These are phyloP conservation scores for Folsomia candida DNA, from an alignment of 2,888 invertebrate species.

Conservation along the genomic window DNA sequence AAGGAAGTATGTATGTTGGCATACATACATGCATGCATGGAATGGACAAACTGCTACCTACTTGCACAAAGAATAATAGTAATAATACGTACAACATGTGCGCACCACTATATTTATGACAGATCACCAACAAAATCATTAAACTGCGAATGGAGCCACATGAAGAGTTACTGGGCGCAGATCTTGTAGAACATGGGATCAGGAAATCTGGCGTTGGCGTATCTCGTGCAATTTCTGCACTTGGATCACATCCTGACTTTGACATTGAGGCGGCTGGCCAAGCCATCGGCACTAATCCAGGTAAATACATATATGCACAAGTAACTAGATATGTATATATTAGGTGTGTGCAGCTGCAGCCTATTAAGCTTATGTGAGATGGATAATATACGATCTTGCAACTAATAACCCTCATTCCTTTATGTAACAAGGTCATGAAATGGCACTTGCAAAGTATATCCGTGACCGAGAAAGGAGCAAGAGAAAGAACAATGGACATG, in stretches of 20 bases:
- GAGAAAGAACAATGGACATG: slow-evolving; percentile 18
- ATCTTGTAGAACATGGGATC: slow-evolving; percentile 75
- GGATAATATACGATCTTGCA: too few relatives aligned
- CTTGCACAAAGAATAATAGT: neutral
- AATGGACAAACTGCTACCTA: slow-evolving; percentile 7
- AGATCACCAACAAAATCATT: slow-evolving; percentile 69
- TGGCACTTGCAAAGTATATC: slow-evolving; percentile 48
- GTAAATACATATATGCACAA: slow-evolving; percentile 24
- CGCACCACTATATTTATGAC: too few relatives aligned
- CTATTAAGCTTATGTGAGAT: neutral
- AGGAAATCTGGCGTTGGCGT: slow-evolving; percentile 60
- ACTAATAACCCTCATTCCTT: too few relatives aligned
- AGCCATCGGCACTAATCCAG: slow-evolving; percentile 50
- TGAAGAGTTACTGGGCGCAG: slow-evolving; percentile 81
- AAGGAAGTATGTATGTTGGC: too few relatives aligned
- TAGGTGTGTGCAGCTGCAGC: neutral
- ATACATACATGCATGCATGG: too few relatives aligned
- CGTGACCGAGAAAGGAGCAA: neutral
- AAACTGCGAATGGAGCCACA: slow-evolving; percentile 82
- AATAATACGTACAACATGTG: slow-evolving; percentile 16
- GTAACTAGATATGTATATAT: neutral
- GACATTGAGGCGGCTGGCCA: slow-evolving; percentile 47
- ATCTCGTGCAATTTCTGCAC: slow-evolving; percentile 53
- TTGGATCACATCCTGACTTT: slow-evolving; percentile 49
- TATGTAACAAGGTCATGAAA: slow-evolving; percentile 44